Conservation (phyloP, 2,113 vertebrate species). For the Corythaixoides concolor region DNA sequence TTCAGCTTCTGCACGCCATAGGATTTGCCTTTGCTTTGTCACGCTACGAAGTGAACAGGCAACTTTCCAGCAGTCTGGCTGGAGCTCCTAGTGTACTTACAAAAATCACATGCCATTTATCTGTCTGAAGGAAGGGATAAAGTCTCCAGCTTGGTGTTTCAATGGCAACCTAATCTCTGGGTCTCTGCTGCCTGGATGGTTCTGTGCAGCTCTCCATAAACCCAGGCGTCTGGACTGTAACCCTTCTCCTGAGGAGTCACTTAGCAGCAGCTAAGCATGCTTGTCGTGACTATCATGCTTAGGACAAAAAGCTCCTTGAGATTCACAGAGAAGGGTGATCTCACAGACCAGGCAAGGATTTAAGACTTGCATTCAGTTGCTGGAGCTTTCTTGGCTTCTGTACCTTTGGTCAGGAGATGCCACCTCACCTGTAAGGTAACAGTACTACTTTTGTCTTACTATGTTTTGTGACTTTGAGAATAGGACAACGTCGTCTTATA, state of each 20-base stretch:
- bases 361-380: not conserved
- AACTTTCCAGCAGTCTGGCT: not conserved
- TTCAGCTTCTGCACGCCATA: not conserved
- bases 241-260: not conserved
- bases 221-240: too few species aligned
- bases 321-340: not conserved
- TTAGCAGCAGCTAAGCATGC: not conserved
- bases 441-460: not conserved
- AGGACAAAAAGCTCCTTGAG: not conserved
- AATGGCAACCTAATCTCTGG: not conserved
- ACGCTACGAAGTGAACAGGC: accelerated
- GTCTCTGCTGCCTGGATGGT: not conserved
- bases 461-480: not conserved
- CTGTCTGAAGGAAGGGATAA: not conserved
- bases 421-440: not conserved
- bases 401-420: not conserved
- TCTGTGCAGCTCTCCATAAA: not conserved
- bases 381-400: not conserved
- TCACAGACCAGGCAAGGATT: not conserved
- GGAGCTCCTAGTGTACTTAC: not conserved
- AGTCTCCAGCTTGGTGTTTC: not conserved
- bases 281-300: not conserved
- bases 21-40: not conserved
- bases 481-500: not conserved
- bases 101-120: not conserved